Evolutionary conservation across 2,113 vertebrate species (phyloP).

Genomic region (Lontra canadensis): DNA sequence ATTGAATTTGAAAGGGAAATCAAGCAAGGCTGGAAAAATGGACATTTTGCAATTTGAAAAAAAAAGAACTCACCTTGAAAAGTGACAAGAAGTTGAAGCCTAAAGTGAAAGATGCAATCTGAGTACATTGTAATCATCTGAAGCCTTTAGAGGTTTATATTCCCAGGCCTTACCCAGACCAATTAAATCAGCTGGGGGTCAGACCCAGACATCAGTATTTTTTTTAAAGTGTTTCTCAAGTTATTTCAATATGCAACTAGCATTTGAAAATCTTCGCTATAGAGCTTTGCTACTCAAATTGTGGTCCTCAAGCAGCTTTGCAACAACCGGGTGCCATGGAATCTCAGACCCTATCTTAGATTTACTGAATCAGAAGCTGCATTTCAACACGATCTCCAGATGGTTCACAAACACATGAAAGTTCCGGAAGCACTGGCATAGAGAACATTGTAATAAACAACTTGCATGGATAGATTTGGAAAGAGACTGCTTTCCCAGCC

Average conservation of each 20-base stretch:
- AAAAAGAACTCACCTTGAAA: slow-evolving; percentile 27
- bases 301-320: not conserved
- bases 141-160: not conserved
- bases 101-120: not conserved
- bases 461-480: not conserved
- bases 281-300: not conserved
- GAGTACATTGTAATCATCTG: not conserved
- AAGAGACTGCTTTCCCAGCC: not conserved
- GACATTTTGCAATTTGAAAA: not conserved
- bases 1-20: not conserved
- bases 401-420: not conserved
- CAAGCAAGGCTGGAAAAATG: not conserved
- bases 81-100: not conserved
- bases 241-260: slow-evolving; percentile 12
- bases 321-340: not conserved
- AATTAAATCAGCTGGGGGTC: not conserved
- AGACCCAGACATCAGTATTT: not conserved
- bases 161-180: not conserved
- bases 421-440: not conserved
- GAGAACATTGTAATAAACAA: not conserved
- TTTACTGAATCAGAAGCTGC: not conserved
- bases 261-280: not conserved
- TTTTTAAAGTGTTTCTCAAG: not conserved
- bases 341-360: not conserved
- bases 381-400: not conserved